phyloP scores from a whole-genome alignment of 2,888 invertebrate genomes.

The Dexiosoma caninum region DNA sequence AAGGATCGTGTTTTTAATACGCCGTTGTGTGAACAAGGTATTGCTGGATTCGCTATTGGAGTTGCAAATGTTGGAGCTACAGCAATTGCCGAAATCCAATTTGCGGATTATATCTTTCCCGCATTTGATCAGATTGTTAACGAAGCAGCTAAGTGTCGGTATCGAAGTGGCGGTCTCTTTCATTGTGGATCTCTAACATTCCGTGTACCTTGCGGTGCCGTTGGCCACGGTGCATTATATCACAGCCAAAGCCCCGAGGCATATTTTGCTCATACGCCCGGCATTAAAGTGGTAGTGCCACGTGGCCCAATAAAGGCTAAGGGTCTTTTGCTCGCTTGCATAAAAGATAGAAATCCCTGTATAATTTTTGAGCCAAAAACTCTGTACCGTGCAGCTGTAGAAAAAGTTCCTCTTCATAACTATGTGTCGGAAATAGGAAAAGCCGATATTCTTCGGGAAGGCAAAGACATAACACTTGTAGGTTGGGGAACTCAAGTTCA shows the following conservation, averaged over 20 bases:
- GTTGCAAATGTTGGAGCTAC: constrained; percentile 93
- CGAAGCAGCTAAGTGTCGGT: constrained; percentile 96
- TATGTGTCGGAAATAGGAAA: constrained; percentile 89
- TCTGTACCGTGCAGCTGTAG: constrained; percentile 93
- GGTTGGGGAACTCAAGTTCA: constrained; percentile 96
- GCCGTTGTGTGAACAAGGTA: constrained; percentile 96
- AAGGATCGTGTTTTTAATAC: constrained; percentile 93
- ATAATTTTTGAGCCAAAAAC: constrained; percentile 98
- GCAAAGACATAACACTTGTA: constrained; percentile 91
- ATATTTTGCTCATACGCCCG: constrained; percentile 96
- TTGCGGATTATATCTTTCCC: constrained; percentile 99
- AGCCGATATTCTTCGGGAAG: constrained; percentile 92
- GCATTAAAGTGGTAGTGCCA: constrained; percentile 90
- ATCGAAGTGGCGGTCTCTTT: constrained; percentile 93
- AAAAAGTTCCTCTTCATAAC: constrained; percentile 89
- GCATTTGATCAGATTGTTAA: constrained; percentile 97
- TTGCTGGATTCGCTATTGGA: constrained; percentile 98
- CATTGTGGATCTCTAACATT: constrained; percentile 94
- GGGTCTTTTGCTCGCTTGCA: constrained; percentile 93
- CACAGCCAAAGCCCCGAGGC: constrained; percentile 99
- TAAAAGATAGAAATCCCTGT: constrained; percentile 93
- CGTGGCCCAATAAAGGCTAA: constrained; percentile 97
- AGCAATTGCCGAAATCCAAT: constrained; percentile 99
- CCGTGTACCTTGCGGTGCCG: constrained; percentile 96
- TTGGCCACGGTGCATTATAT: constrained; percentile 98